Evolutionary conservation across 2,113 vertebrate species (phyloP).

Genomic region (Notothenia coriiceps): DNA sequence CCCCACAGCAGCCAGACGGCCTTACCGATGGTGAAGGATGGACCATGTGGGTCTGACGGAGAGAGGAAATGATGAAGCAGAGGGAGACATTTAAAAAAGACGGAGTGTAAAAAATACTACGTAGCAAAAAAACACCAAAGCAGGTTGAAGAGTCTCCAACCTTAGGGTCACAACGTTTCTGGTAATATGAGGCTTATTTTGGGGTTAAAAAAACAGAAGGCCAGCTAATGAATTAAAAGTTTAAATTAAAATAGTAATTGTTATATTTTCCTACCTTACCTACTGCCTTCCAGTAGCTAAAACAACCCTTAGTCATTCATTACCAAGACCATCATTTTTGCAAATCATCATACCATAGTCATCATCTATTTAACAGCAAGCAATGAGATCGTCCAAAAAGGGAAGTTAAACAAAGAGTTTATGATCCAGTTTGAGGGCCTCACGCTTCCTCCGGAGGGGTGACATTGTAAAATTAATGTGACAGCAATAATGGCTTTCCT

Average conservation of each 20-base stretch:
- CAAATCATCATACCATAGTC: neutral
- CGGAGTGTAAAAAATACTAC: neutral
- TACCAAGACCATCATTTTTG: neutral
- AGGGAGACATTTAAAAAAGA: neutral
- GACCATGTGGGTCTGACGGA: constrained; percentile 91
- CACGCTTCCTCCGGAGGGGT: neutral
- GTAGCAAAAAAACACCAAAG: neutral
- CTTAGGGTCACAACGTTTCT: neutral
- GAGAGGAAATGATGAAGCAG: constrained; percentile 4
- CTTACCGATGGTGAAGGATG: constrained; percentile 98
- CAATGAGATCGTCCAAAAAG: neutral
- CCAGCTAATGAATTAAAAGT: neutral
- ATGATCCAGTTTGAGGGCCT: constrained; percentile 4
- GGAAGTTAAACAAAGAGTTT: neutral
- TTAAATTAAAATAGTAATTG: neutral
- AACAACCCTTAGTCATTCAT: neutral
- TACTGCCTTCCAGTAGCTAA: neutral
- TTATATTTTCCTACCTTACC: neutral
- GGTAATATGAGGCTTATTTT: neutral
- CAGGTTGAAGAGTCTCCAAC: too few species aligned
- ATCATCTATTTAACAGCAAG: neutral
- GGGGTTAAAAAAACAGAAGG: neutral
- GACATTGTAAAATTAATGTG: constrained; percentile 17
- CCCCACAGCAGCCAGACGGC: constrained; percentile 99
- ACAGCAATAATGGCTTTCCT: constrained; percentile 4